Evolutionary conservation across 2,888 invertebrate species (phyloP).

Genomic region (Lepidocyrtinus sp.): DNA sequence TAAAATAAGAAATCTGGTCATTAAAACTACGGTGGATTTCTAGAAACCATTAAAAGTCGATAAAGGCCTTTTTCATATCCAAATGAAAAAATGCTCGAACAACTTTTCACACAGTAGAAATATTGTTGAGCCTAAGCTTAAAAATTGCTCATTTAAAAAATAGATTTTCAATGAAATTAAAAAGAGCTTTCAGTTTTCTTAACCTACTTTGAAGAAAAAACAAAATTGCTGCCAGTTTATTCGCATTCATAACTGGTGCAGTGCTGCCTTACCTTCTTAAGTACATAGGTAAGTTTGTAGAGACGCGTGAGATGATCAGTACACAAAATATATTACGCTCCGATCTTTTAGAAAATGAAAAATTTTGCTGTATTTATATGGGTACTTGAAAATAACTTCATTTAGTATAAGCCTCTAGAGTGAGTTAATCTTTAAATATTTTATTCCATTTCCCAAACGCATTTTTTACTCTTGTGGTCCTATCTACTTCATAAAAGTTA

Average conservation of each 20-base stretch:
- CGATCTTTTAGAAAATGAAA: background rate
- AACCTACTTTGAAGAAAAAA: conserved; percentile 6
- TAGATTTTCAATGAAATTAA: no score
- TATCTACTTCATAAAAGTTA: background rate
- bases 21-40: no score
- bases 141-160: no score
- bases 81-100: no score
- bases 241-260: background rate
- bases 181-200: conserved; percentile 54
- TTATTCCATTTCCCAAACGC: background rate
- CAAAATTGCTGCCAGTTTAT: background rate
- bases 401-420: background rate
- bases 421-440: background rate
- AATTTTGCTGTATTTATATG: background rate
- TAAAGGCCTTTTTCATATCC: no score
- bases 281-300: background rate
- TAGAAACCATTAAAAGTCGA: no score
- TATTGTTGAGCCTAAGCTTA: no score
- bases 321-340: background rate
- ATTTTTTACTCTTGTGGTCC: background rate
- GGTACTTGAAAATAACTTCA: background rate
- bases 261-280: background rate
- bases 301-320: background rate
- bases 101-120: no score
- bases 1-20: no score